Percentiles rank a stretch among this genome's conserved stretches.
These are phyloP conservation scores for Mystacides longicornis DNA, from an alignment of 2,888 invertebrate species.

Conservation along the genomic window DNA sequence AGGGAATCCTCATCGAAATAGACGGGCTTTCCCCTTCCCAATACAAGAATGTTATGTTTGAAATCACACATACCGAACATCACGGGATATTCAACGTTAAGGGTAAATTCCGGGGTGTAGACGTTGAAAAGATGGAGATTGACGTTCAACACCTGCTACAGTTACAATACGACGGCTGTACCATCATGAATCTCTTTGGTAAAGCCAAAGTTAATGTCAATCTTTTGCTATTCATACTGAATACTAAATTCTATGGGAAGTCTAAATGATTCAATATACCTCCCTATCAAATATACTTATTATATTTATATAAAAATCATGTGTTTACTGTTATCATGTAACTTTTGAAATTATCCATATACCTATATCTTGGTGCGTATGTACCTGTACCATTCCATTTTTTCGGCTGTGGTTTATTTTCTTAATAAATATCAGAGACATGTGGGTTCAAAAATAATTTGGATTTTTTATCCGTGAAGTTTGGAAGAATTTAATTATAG, in stretches of 20 bases:
- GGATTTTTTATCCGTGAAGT: no score
- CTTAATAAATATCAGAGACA: no score
- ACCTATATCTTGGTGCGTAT: no score
- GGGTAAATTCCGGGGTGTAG: slow-evolving; percentile 70
- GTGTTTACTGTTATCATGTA: no score
- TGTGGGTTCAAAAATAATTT: no score
- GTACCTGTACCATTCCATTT: no score
- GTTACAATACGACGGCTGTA: slow-evolving; percentile 67
- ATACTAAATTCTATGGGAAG: slow-evolving; percentile 69
- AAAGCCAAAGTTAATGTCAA: slow-evolving; percentile 73
- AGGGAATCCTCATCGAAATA: slow-evolving; percentile 64
- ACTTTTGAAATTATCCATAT: no score
- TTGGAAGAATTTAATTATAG: no score
- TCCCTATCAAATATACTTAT: no score
- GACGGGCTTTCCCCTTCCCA: slow-evolving; percentile 60
- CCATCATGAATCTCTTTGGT: slow-evolving; percentile 72
- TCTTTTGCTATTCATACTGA: slow-evolving; percentile 63
- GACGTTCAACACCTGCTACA: slow-evolving; percentile 67
- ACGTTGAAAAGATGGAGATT: slow-evolving; percentile 64
- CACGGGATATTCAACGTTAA: slow-evolving; percentile 62
- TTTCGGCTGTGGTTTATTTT: no score
- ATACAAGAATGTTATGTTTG: slow-evolving; percentile 69
- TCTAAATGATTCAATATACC: background rate
- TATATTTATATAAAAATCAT: no score
- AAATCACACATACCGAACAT: slow-evolving; percentile 59